Evolutionary conservation across 2,113 vertebrate species (phyloP).

Genomic region (Xenopus laevis): DNA sequence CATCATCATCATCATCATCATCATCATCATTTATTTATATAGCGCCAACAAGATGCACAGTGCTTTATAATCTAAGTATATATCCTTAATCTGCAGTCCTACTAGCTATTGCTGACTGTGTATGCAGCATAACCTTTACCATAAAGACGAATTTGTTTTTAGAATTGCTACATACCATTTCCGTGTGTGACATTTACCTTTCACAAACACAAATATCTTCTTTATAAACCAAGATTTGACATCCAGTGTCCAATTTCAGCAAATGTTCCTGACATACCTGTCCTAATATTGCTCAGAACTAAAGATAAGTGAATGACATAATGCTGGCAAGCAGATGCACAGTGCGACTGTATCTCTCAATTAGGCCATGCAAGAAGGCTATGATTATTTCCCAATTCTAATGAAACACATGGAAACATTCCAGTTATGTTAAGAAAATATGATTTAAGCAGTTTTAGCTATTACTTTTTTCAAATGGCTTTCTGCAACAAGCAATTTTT

Average conservation of each 20-base stretch:
- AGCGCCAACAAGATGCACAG: too few species aligned
- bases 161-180: too few species aligned
- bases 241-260: neutral
- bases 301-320: neutral
- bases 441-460: constrained; percentile 2
- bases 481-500: neutral
- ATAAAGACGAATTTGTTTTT: too few species aligned
- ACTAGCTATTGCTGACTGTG: too few species aligned
- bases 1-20: too few species aligned
- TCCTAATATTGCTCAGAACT: neutral
- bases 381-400: neutral
- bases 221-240: too few species aligned
- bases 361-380: neutral
- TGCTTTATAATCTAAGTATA: too few species aligned
- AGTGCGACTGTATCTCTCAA: neutral
- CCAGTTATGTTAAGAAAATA: neutral
- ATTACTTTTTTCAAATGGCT: constrained; percentile 5
- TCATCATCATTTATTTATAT: too few species aligned
- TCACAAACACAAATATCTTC: too few species aligned
- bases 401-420: neutral
- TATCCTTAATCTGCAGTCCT: too few species aligned
- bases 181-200: too few species aligned
- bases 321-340: neutral
- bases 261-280: neutral
- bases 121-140: too few species aligned